A percentile compares a stretch with the other conserved stretches of the same genome.
Conservation (phyloP, 2,797 vertebrate genomes). For the Neosilurus mollespiculum region DNA sequence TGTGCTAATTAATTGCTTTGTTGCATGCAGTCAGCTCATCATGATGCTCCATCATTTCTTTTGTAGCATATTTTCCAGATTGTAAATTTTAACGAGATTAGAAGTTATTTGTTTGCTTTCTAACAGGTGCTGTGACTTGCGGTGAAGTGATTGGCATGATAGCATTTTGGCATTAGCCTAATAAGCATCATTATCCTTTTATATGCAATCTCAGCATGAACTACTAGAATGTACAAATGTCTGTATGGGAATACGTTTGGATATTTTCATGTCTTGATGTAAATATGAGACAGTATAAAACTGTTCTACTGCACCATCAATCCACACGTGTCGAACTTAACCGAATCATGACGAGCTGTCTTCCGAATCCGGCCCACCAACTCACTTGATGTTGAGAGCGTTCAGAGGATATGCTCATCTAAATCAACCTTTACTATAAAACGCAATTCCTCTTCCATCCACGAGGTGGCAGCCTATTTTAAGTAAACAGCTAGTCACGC, state of each 20-base stretch:
- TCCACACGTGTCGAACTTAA: too few relatives aligned
- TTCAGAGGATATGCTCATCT: too few relatives aligned
- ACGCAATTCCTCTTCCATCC: too few relatives aligned
- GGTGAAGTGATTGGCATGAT: rapidly evolving
- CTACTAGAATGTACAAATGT: background rate
- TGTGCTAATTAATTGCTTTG: background rate
- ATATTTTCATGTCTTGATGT: background rate
- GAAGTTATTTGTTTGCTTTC: background rate
- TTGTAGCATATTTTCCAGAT: background rate
- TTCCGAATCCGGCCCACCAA: too few relatives aligned
- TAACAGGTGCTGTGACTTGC: background rate
- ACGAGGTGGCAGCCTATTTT: too few relatives aligned
- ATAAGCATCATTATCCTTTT: background rate
- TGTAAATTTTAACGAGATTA: background rate
- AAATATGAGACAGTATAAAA: background rate
- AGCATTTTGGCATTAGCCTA: background rate
- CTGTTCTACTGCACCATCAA: background rate
- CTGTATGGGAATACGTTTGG: too few relatives aligned
- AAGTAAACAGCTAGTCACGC: too few relatives aligned
- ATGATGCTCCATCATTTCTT: background rate
- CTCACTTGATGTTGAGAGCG: too few relatives aligned
- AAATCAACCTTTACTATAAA: too few relatives aligned
- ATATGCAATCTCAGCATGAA: too few relatives aligned
- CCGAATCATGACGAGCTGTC: too few relatives aligned
- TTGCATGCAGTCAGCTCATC: background rate